Evolutionary conservation across 2,113 vertebrate species (phyloP).

Genomic region (Tachysurus fulvidraco): DNA sequence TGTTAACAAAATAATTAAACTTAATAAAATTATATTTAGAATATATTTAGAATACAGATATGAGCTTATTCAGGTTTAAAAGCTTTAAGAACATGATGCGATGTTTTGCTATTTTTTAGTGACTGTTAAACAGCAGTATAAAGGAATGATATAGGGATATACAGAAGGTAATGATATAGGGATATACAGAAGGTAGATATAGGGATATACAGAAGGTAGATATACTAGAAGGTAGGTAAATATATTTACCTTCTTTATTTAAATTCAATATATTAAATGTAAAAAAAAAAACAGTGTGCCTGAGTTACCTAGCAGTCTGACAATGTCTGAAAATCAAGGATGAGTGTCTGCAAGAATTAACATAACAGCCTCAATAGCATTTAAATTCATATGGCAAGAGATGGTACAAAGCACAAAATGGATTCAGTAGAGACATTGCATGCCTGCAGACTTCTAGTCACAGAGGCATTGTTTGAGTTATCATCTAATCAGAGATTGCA

Average conservation of each 20-base stretch:
- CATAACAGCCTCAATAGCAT: neutral
- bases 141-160: neutral
- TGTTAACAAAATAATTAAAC: neutral
- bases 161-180: too few species aligned
- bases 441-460: neutral
- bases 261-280: neutral
- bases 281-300: neutral
- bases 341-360: too few species aligned
- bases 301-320: neutral
- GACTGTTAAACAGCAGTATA: too few species aligned
- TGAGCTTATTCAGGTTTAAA: neutral
- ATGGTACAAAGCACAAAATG: neutral
- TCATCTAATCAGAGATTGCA: neutral
- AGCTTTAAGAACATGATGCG: neutral
- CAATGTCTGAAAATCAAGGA: too few species aligned
- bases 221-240: too few species aligned
- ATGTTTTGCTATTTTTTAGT: neutral
- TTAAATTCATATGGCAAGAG: neutral
- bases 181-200: too few species aligned
- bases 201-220: too few species aligned
- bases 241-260: neutral
- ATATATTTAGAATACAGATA: neutral
- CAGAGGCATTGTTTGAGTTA: neutral
- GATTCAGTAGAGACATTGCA: neutral
- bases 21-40: neutral